phyloP scores from a whole-genome alignment of 2,113 vertebrate species.

The Caracal caracal region DNA sequence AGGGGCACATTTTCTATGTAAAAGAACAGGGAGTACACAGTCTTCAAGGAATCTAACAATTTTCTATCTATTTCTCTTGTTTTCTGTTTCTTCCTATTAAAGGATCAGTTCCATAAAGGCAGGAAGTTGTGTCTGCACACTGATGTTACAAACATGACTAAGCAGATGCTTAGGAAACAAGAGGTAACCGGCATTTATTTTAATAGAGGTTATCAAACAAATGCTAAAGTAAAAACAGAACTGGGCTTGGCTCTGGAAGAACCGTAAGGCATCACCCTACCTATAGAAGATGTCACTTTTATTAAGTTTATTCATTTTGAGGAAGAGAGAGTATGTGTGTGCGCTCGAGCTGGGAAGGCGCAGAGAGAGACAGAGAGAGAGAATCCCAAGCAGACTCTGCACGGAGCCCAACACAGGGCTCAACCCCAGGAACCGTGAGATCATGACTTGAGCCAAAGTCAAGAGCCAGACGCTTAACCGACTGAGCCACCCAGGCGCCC shows the following conservation, averaged over 20 bases:
- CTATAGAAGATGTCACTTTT: no score
- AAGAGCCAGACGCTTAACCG: no score
- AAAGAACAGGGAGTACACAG: background rate
- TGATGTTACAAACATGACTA: background rate
- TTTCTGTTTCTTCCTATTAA: background rate
- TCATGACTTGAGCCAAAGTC: no score
- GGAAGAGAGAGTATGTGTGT: no score
- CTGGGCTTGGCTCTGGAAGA: background rate
- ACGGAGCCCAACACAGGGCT: no score
- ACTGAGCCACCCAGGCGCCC: no score
- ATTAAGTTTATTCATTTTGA: no score
- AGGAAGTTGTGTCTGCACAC: background rate
- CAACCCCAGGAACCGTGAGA: no score
- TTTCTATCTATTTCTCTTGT: background rate
- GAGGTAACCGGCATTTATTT: background rate
- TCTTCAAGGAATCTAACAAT: background rate
- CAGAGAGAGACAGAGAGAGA: no score
- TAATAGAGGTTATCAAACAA: background rate
- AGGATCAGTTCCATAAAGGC: background rate
- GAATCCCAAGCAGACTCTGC: no score
- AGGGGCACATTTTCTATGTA: background rate
- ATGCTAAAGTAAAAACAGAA: background rate
- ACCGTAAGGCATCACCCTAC: background rate
- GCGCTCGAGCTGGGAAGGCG: no score
- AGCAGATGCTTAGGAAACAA: background rate